These are phyloP conservation scores for Gastracanthus pulcherrimus DNA, from an alignment of 2,888 invertebrate genomes.

Conservation along the genomic window DNA sequence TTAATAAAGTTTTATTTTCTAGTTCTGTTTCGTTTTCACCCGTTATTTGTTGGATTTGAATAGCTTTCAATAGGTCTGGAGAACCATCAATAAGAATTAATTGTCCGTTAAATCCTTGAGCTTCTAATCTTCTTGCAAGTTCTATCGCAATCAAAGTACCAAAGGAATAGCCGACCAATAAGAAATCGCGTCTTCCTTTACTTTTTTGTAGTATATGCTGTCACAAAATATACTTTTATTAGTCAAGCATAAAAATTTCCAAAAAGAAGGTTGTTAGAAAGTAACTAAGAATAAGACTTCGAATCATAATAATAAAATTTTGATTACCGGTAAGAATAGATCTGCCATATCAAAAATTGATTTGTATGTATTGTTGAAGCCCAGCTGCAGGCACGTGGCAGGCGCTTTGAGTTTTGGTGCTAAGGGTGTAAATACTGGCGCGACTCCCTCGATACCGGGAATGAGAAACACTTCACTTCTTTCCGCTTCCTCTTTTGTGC, in stretches of 20 bases:
- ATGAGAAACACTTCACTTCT: conserved; percentile 61
- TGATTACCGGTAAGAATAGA: conserved; percentile 79
- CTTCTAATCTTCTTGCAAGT: conserved; percentile 85
- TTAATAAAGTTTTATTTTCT: conserved; percentile 81
- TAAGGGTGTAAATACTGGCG: conserved; percentile 69
- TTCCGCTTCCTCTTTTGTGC: conserved; percentile 61
- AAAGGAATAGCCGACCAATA: conserved; percentile 93
- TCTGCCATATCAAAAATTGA: conserved; percentile 79
- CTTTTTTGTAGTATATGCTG: conserved; percentile 81
- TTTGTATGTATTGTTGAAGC: conserved; percentile 73
- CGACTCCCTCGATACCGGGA: conserved; percentile 76
- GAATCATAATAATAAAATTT: not conserved
- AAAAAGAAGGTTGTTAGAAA: not conserved
- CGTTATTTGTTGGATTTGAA: conserved; percentile 78
- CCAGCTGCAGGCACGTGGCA: conserved; percentile 68
- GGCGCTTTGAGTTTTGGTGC: conserved; percentile 69
- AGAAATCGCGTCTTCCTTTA: conserved; percentile 76
- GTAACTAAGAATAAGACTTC: not conserved
- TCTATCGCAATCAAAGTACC: conserved; percentile 89
- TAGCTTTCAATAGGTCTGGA: conserved; percentile 83
- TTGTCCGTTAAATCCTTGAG: conserved; percentile 82
- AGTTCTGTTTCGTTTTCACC: conserved; percentile 78
- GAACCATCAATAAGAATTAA: conserved; percentile 90
- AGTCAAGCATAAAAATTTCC: not conserved
- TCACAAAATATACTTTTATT: not conserved